phyloP scores from a whole-genome alignment of 2,888 invertebrate genomes.

The Lypha dubia region DNA sequence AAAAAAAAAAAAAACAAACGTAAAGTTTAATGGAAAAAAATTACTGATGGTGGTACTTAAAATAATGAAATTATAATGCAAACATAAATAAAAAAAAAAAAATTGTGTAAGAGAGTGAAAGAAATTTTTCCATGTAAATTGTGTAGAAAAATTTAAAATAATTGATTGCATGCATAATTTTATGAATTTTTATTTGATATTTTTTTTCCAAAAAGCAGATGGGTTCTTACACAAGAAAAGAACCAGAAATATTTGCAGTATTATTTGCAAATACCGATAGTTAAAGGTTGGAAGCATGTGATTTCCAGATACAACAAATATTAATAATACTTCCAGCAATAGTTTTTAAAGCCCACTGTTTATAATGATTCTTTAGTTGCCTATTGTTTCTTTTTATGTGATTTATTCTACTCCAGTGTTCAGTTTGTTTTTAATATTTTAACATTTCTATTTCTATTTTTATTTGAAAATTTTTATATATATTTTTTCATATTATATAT shows the following conservation, averaged over 20 bases:
- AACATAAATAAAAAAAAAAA: slow-evolving; percentile 14
- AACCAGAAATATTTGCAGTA: no score
- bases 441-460: slow-evolving; percentile 9
- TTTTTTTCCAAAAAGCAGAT: no score
- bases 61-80: slow-evolving; percentile 56
- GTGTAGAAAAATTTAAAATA: no score
- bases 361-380: slow-evolving; percentile 22
- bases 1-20: background rate
- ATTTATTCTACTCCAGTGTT: slow-evolving; percentile 40
- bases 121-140: background rate
- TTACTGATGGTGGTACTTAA: slow-evolving; percentile 46
- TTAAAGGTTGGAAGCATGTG: no score
- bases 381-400: slow-evolving; percentile 27
- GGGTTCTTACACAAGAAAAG: no score
- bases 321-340: no score
- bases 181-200: no score
- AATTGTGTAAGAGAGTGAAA: no score
- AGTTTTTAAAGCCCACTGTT: background rate
- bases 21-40: slow-evolving; percentile 55
- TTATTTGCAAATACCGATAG: no score
- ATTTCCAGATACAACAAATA: background rate
- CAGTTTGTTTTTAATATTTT: slow-evolving; percentile 1
- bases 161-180: no score
- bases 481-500: slow-evolving; percentile 33
- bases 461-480: slow-evolving; percentile 25